Conservation (phyloP, 2,113 vertebrate genomes). For the Mirounga angustirostris region DNA sequence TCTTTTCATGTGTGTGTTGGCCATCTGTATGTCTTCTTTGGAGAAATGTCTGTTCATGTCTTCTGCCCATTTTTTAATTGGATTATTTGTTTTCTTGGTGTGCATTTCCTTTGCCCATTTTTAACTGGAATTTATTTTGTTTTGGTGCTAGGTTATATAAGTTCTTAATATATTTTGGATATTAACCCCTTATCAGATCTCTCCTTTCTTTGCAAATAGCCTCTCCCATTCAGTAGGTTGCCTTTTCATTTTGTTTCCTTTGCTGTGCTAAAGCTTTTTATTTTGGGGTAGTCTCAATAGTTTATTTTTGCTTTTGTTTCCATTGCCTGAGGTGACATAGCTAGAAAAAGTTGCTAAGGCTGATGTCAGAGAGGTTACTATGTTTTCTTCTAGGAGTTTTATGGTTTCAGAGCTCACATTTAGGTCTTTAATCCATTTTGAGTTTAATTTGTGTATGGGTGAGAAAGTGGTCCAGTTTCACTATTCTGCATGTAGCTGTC, state of each 20-base stretch:
- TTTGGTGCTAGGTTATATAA: not conserved
- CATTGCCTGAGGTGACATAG: not conserved
- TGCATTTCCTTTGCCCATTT: not conserved
- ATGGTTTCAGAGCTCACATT: not conserved
- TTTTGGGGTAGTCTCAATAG: not conserved
- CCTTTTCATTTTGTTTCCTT: not conserved
- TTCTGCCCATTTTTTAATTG: not conserved
- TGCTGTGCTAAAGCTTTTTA: not conserved
- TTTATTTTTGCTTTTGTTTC: not conserved
- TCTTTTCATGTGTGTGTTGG: not conserved
- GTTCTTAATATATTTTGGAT: not conserved
- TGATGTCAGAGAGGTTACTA: not conserved
- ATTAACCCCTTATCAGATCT: not conserved
- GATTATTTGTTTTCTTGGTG: not conserved
- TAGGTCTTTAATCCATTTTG: not conserved
- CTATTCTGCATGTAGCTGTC: not conserved
- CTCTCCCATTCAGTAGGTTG: not conserved
- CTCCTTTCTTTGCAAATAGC: slow-evolving; percentile 13
- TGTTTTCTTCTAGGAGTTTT: not conserved
- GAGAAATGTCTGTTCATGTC: not conserved
- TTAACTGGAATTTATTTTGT: not conserved
- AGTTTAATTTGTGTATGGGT: not conserved
- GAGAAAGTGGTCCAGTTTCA: not conserved
- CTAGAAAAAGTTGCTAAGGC: not conserved
- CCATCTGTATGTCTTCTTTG: not conserved